phyloP scores from a whole-genome alignment of 2,888 invertebrate species.

The Acanthacorydalis orientalis region DNA sequence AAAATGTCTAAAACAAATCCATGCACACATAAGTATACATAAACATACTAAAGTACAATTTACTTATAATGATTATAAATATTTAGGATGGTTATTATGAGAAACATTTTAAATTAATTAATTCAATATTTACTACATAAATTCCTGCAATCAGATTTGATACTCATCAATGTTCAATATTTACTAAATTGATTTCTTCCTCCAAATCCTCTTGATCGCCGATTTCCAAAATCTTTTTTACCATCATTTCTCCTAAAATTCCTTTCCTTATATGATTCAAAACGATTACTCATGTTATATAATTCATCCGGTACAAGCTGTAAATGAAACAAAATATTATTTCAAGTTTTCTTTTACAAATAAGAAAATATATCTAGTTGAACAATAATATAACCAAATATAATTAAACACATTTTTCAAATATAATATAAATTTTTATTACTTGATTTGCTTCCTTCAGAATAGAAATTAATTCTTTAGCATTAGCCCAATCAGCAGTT shows the following conservation, averaged over 20 bases:
- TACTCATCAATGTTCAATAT: neutral
- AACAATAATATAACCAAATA: conserved; percentile 1
- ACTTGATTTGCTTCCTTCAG: conserved; percentile 70
- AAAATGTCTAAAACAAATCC: too few species aligned
- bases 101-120: too few species aligned
- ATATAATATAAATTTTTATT: conserved; percentile 8
- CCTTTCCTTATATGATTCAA: conserved; percentile 46
- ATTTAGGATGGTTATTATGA: too few species aligned
- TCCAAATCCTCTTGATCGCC: conserved; percentile 17
- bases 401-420: neutral
- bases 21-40: too few species aligned
- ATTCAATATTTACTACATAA: too few species aligned
- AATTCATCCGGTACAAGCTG: conserved; percentile 64
- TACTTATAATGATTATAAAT: too few species aligned
- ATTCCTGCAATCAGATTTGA: too few species aligned
- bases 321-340: conserved; percentile 4
- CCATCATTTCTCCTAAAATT: conserved; percentile 23
- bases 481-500: conserved; percentile 65
- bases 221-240: conserved; percentile 18
- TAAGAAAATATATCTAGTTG: conserved; percentile 6
- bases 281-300: conserved; percentile 57
- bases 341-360: too few species aligned
- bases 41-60: too few species aligned
- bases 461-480: conserved; percentile 66
- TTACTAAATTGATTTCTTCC: neutral